Conservation (phyloP, 2,888 invertebrate species). For the Taenaris catops region DNA sequence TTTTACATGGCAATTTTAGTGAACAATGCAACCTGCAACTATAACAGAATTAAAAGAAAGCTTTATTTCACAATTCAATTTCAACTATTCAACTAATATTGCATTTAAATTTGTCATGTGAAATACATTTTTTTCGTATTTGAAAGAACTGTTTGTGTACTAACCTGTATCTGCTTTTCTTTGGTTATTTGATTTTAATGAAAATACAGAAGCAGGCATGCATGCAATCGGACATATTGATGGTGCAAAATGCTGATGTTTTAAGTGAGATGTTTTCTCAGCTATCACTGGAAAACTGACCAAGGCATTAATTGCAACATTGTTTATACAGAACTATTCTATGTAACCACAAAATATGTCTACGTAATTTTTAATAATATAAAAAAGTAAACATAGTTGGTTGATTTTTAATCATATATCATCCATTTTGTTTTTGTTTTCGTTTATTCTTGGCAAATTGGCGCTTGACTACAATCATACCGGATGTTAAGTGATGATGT, state of each 20-base stretch:
- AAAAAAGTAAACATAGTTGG: slow-evolving; percentile 38
- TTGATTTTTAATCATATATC: slow-evolving; percentile 19
- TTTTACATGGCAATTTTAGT: slow-evolving; percentile 59
- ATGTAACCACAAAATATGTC: slow-evolving; percentile 78
- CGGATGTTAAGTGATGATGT: too few relatives aligned
- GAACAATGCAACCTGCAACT: slow-evolving; percentile 21
- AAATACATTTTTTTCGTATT: slow-evolving; percentile 43
- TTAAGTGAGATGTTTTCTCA: slow-evolving; percentile 56
- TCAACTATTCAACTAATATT: slow-evolving; percentile 16
- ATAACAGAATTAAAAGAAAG: slow-evolving; percentile 26
- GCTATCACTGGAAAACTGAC: slow-evolving; percentile 53
- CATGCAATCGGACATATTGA: slow-evolving; percentile 40
- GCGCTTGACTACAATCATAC: too few relatives aligned
- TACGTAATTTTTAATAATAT: slow-evolving; percentile 74
- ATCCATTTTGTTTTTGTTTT: too few relatives aligned
- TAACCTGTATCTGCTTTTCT: slow-evolving; percentile 52
- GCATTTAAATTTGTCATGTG: slow-evolving; percentile 52
- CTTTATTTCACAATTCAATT: too few relatives aligned
- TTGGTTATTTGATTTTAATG: slow-evolving; percentile 36
- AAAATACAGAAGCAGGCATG: slow-evolving; percentile 44
- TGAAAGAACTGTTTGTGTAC: slow-evolving; percentile 51
- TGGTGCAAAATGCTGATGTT: too few relatives aligned
- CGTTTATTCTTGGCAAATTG: too few relatives aligned
- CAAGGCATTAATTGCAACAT: slow-evolving; percentile 61
- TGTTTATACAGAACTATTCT: slow-evolving; percentile 75